Evolutionary conservation across 2,888 invertebrate species (phyloP).

Genomic region (Anagyrus pseudococci): DNA sequence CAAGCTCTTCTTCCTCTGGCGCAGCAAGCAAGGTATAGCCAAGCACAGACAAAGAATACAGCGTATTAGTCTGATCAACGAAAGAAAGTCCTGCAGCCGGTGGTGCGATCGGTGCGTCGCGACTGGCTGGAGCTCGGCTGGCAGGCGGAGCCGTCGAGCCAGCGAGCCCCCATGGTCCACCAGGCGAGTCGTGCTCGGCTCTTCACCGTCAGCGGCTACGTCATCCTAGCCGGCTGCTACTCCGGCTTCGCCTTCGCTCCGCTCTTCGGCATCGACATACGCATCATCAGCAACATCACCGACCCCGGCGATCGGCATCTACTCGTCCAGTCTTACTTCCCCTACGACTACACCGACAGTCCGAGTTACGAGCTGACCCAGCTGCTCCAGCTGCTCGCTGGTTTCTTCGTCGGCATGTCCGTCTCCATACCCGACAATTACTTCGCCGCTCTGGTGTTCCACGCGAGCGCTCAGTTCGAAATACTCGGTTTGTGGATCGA

Average conservation of each 20-base stretch:
- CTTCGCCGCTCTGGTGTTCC: slow-evolving; percentile 11
- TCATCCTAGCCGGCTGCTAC: slow-evolving; percentile 3
- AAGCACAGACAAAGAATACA: background rate
- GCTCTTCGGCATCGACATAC: slow-evolving; percentile 8
- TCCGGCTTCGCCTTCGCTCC: slow-evolving; percentile 1
- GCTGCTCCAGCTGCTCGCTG: background rate
- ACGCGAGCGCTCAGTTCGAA: slow-evolving; percentile 8
- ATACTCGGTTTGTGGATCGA: background rate
- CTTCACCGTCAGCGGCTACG: slow-evolving; percentile 4
- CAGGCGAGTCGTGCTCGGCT: slow-evolving; percentile 2
- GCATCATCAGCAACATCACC: slow-evolving; percentile 19
- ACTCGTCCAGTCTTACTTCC: slow-evolving; percentile 12
- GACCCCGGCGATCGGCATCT: slow-evolving; percentile 11
- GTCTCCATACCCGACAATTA: slow-evolving; percentile 17
- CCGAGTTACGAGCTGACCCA: slow-evolving; percentile 1
- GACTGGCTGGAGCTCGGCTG: slow-evolving; percentile 7
- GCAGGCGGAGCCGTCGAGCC: background rate
- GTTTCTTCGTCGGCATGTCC: slow-evolving; percentile 11
- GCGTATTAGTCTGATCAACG: background rate
- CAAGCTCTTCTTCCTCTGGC: background rate
- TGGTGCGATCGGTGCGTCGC: background rate
- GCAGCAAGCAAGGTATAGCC: background rate
- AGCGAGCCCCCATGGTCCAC: too few species aligned
- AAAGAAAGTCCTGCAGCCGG: slow-evolving; percentile 1
- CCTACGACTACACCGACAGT: slow-evolving; percentile 10